These are phyloP conservation scores for Hylomyscus alleni DNA, from an alignment of 2,797 vertebrate species.

Conservation along the genomic window DNA sequence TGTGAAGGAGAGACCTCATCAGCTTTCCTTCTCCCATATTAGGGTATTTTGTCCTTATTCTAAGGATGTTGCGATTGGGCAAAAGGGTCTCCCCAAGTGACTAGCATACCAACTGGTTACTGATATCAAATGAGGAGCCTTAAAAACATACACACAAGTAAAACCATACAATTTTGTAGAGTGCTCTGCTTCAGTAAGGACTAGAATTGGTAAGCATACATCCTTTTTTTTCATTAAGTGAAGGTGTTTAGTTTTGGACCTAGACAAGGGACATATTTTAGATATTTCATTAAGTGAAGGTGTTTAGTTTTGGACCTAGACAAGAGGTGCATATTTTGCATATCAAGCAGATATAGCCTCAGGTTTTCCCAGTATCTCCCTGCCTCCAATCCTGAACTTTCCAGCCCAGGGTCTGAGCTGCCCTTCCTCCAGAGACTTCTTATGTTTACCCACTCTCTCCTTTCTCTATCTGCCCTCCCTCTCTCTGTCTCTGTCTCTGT, in stretches of 20 bases:
- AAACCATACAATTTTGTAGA: neutral
- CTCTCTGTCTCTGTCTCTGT: too few species aligned
- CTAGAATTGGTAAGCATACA: neutral
- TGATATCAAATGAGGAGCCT: neutral
- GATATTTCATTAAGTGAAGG: too few species aligned
- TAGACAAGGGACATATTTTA: neutral
- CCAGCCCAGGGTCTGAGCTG: neutral
- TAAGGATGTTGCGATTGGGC: neutral
- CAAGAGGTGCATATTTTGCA: neutral
- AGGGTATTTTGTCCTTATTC: neutral
- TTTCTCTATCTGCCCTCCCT: too few species aligned
- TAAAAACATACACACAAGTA: neutral
- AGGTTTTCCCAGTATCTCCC: neutral
- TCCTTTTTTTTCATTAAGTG: neutral
- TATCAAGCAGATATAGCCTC: neutral
- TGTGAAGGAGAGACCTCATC: neutral
- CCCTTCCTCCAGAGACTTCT: neutral
- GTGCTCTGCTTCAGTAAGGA: neutral
- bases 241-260: neutral
- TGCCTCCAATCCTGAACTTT: neutral
- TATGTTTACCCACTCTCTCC: neutral
- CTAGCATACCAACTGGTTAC: neutral
- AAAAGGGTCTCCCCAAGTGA: neutral
- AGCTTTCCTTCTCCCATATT: too few species aligned
- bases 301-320: neutral